Conservation (phyloP, 2,797 vertebrate species). For the Chanos chanos region DNA sequence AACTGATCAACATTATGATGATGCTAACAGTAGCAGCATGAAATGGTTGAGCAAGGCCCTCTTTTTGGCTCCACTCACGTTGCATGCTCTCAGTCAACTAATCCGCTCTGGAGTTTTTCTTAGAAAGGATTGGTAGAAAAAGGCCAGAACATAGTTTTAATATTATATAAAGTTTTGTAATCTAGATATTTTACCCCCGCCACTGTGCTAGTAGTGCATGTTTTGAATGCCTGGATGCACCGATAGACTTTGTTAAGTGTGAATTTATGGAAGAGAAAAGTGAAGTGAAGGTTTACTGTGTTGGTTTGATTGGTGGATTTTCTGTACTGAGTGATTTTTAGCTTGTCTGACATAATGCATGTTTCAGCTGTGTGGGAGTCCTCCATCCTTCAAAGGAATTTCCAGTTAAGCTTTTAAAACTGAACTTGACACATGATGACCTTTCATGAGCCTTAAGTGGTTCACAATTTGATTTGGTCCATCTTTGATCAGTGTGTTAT, state of each 20-base stretch:
- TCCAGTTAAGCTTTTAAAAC: not conserved
- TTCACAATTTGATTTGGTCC: too few species aligned
- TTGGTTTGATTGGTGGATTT: not conserved
- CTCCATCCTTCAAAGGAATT: too few species aligned
- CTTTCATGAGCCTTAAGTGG: too few species aligned
- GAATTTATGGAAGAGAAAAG: not conserved
- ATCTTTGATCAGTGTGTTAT: not conserved
- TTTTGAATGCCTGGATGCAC: not conserved
- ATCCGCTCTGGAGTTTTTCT: not conserved
- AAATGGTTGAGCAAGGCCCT: conserved; percentile 29
- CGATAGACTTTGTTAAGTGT: too few species aligned
- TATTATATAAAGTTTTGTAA: too few species aligned
- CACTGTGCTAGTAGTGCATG: not conserved
- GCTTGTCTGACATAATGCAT: too few species aligned
- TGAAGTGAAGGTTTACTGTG: not conserved
- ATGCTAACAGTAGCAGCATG: conserved; percentile 43
- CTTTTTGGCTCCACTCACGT: conserved; percentile 31
- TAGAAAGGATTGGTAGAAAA: not conserved
- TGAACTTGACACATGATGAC: too few species aligned
- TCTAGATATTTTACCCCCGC: too few species aligned
- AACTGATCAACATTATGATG: conserved; percentile 6
- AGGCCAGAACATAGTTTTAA: too few species aligned
- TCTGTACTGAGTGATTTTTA: not conserved
- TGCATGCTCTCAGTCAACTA: conserved; percentile 38
- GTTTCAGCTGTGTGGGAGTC: too few species aligned